Base-by-base conservation (phyloP, 1,140 invertebrate species). In the Laodelphax striatellus region DNA sequence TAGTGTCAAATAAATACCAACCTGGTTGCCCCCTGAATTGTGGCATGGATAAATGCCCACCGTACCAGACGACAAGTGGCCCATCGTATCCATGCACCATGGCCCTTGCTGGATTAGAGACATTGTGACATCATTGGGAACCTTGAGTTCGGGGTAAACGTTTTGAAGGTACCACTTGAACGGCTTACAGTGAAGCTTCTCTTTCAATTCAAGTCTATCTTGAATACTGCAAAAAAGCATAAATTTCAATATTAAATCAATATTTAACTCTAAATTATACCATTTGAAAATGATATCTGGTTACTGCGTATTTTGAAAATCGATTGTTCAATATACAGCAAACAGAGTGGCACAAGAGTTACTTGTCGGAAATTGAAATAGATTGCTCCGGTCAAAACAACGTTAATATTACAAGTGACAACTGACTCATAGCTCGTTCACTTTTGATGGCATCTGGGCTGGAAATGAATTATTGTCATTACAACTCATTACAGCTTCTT, bases 81-180 rank as follows among this genome's bases (percentile, higher is more conserved):
- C 94, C 80, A 98, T 83, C 14, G 93, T 97, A 71, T 98, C 95
- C 65, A 98, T 73, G 75, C 95, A 98, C 62, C 85, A 80, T 10
- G 77, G 72, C 1, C 88, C 89, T 74, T 97, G 93, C 62, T 86
- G 80, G 28, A 92, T 75, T 61, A 81, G 79, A 14, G 80, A 79
- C 21, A 72, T 67, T 54, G 70, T 69, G 8, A 79, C 72, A 6
- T 79, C 79, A 21, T 80, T 79, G 0, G 90, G 90, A 57, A 91
- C 81, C 68, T 85, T 80, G 55, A 96, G 76, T 74, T 97, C 92
- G 13, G 95, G 95, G 77, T 97, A 98, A 21, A 99, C 93, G 71
- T 98, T 89, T 65, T 94, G 83, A 67, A 99, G 73, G 76, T 97
- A 99, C 97, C 97, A 99, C 67, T 88, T 86, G 76, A 99, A 99